These are phyloP conservation scores for Cardiocondyla obscurior DNA, from an alignment of 1,140 invertebrate genomes.

Conservation along the genomic window DNA sequence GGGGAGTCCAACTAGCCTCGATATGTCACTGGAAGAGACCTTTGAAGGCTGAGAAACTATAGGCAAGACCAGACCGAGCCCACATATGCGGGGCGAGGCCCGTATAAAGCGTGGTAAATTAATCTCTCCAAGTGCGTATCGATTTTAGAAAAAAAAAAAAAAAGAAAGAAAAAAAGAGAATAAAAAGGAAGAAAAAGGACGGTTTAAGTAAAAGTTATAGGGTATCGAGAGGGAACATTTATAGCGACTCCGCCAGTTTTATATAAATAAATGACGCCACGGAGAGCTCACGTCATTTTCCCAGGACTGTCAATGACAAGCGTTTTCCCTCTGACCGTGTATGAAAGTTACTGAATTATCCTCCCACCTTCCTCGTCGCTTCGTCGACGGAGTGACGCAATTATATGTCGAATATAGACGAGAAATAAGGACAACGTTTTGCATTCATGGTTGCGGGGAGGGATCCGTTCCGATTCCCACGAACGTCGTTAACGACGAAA, in stretches of 20 bases:
- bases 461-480: too few species aligned
- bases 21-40: slow-evolving; percentile 42
- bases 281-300: background rate
- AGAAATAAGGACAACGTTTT: too few species aligned
- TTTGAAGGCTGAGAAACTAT: slow-evolving; percentile 45
- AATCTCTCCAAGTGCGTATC: slow-evolving; percentile 3
- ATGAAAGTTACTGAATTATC: background rate
- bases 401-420: background rate
- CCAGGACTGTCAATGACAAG: slow-evolving; percentile 23
- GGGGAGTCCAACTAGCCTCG: slow-evolving; percentile 1
- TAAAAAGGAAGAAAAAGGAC: background rate
- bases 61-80: background rate
- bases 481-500: too few species aligned
- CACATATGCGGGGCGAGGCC: background rate
- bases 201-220: slow-evolving; percentile 42
- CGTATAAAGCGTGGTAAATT: slow-evolving; percentile 29
- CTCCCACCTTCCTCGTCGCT: background rate
- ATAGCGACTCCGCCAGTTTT: background rate
- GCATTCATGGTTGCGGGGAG: background rate
- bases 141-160: slow-evolving; percentile 6
- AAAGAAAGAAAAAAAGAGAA: too few species aligned
- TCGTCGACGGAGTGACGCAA: background rate
- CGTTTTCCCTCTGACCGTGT: background rate
- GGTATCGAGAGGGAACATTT: background rate
- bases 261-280: slow-evolving; percentile 19